Conservation (phyloP, 2,113 vertebrate species). For the Pycnonotus jocosus region DNA sequence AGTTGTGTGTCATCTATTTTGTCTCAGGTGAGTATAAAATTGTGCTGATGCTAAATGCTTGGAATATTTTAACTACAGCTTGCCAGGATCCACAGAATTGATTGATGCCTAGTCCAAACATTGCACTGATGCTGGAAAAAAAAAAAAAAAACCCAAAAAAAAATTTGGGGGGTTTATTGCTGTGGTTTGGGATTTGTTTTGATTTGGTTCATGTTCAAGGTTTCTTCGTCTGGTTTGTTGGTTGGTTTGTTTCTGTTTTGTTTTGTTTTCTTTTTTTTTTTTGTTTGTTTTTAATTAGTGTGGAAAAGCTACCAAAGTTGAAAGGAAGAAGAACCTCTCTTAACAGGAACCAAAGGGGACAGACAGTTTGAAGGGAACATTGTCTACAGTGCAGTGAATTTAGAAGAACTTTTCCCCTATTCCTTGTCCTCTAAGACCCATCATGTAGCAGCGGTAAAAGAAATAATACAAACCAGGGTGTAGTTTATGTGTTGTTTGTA, state of each 20-base stretch:
- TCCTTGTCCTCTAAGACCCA: neutral
- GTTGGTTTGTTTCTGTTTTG: neutral
- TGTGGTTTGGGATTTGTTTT: neutral
- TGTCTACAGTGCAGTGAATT: neutral
- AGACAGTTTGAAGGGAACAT: neutral
- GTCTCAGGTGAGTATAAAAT: neutral
- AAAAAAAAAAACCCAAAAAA: too few species aligned
- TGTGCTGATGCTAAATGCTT: neutral
- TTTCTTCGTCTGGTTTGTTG: neutral
- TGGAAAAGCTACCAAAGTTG: neutral
- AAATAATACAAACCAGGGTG: neutral
- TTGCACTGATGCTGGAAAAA: neutral
- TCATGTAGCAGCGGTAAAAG: neutral
- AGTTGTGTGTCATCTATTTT: neutral
- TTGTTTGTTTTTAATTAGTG: neutral
- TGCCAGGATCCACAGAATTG: neutral
- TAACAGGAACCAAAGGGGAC: neutral
- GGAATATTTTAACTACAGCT: neutral
- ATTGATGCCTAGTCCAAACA: neutral
- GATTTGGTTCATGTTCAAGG: neutral
- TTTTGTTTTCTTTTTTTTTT: too few species aligned
- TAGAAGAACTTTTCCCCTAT: neutral
- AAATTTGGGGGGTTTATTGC: accelerated
- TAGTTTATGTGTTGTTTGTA: neutral
- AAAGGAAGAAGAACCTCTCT: neutral